Conservation (phyloP, 2,888 invertebrate species). For the Lymantria monacha region DNA sequence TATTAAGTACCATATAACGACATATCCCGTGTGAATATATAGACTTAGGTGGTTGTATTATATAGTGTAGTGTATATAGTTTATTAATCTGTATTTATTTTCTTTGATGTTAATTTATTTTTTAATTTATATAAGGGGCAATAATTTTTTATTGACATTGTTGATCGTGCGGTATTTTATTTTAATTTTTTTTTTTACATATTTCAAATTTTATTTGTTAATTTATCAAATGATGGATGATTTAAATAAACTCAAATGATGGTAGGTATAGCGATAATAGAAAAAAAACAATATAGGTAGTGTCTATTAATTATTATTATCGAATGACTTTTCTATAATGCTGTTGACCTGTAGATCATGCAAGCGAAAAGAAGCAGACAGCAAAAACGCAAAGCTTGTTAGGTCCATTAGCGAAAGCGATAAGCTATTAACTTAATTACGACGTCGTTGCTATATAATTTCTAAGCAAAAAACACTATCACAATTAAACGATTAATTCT, state of each 20-base stretch:
- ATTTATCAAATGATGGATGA: conserved; percentile 22
- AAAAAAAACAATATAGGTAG: background rate
- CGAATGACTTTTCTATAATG: background rate
- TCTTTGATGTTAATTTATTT: conserved; percentile 31
- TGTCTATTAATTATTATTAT: background rate
- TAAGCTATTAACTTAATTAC: conserved; percentile 42
- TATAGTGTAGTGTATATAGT: conserved; percentile 76
- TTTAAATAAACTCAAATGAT: background rate
- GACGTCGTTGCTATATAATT: conserved; percentile 37
- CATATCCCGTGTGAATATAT: conserved; percentile 79
- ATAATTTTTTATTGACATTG: conserved; percentile 64
- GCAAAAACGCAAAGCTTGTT: conserved; percentile 18
- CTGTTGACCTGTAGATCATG: background rate
- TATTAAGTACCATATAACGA: conserved; percentile 61
- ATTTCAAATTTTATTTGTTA: conserved; percentile 57
- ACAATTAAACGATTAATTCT: conserved; percentile 17
- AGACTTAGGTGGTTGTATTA: conserved; percentile 69
- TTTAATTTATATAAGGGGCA: conserved; percentile 55
- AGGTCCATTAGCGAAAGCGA: conserved; percentile 36
- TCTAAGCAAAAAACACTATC: conserved; percentile 32
- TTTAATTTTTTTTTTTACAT: conserved; percentile 49
- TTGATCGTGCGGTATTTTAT: conserved; percentile 65
- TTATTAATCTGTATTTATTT: conserved; percentile 46
- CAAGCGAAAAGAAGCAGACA: background rate
- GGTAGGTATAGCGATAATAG: background rate